Conservation (phyloP, 1,140 invertebrate species). For the Orchestia grillus region DNA sequence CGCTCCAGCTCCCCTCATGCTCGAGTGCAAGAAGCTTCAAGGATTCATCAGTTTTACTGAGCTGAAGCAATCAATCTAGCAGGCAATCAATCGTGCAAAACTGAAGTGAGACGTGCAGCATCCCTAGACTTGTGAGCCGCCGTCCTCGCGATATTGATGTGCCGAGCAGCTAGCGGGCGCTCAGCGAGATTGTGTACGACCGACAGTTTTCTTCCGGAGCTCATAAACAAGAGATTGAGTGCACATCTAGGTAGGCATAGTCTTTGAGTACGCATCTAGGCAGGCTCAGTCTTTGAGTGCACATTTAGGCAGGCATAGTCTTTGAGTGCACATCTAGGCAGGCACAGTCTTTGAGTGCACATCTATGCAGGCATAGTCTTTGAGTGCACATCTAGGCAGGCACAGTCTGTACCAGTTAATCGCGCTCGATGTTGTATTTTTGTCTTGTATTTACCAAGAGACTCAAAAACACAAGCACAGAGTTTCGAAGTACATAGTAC, state of each 20-base stretch:
- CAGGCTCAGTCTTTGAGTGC: neutral
- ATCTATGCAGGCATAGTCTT: neutral
- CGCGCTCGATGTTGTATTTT: too few species aligned
- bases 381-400: too few species aligned
- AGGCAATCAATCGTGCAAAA: slow-evolving; percentile 33
- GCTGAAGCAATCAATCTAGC: slow-evolving; percentile 43
- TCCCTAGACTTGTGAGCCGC: neutral
- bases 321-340: neutral
- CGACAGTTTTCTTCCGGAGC: neutral
- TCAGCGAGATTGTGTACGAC: neutral
- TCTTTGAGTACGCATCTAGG: neutral
- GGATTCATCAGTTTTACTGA: slow-evolving; percentile 47
- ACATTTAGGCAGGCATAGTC: neutral
- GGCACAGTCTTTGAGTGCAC: neutral
- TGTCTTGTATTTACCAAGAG: too few species aligned
- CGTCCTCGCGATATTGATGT: neutral
- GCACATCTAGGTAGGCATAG: neutral
- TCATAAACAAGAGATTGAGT: neutral
- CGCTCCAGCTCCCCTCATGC: neutral
- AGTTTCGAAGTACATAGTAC: too few species aligned
- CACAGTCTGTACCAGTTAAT: too few species aligned
- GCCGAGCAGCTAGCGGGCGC: too few species aligned
- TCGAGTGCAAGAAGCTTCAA: slow-evolving; percentile 10
- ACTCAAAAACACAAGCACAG: too few species aligned
- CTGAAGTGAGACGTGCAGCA: slow-evolving; percentile 37